Conservation (phyloP, 2,888 invertebrate genomes). For the Caenorhabditis becei region DNA sequence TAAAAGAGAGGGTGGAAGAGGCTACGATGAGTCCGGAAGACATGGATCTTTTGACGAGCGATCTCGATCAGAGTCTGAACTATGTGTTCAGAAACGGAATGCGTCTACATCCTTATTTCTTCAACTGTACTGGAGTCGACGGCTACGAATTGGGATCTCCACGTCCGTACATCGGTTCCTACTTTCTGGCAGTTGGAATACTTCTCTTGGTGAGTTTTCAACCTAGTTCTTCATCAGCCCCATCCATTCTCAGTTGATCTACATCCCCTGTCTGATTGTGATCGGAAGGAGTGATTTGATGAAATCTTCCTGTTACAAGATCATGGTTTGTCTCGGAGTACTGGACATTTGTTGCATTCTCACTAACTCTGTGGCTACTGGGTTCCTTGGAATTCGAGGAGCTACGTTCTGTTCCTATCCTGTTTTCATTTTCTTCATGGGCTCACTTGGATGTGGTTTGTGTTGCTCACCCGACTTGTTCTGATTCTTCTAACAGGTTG, state of each 20-base stretch:
- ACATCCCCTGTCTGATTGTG: conserved; percentile 47
- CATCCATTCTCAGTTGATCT: conserved; percentile 27
- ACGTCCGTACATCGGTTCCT: conserved; percentile 35
- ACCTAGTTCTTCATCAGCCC: neutral
- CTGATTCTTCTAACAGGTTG: conserved; percentile 24
- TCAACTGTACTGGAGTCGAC: conserved; percentile 44
- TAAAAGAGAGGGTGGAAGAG: neutral
- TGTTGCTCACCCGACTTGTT: too few relatives aligned
- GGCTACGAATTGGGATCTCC: conserved; percentile 18
- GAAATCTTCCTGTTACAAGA: conserved; percentile 60
- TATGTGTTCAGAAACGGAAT: conserved; percentile 50
- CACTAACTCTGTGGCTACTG: conserved; percentile 50
- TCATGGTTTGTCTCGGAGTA: conserved; percentile 54
- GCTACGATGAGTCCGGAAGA: neutral
- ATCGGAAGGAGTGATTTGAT: conserved; percentile 49
- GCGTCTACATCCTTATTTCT: conserved; percentile 37
- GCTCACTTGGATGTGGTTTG: conserved; percentile 48
- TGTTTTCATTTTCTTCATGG: conserved; percentile 40
- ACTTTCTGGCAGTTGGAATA: conserved; percentile 37
- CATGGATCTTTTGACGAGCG: conserved; percentile 21
- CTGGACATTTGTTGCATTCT: conserved; percentile 48
- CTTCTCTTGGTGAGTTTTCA: conserved; percentile 36
- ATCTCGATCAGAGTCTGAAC: conserved; percentile 45
- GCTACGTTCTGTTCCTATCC: conserved; percentile 51
- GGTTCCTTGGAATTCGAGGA: conserved; percentile 42